Base-by-base conservation (phyloP, 2,888 invertebrate genomes). In the Alloplasta piceator region DNA sequence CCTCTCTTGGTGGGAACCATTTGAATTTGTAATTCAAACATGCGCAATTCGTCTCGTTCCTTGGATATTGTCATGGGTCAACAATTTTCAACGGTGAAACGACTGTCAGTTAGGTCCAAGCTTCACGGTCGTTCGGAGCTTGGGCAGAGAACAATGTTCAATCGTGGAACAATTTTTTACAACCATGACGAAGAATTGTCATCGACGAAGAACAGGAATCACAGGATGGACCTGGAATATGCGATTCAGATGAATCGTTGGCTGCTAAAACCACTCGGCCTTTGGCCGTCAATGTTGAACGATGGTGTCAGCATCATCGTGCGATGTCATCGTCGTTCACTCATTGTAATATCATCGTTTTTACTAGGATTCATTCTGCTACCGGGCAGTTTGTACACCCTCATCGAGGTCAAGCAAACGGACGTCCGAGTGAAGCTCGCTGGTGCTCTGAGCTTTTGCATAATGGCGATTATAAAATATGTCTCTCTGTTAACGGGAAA, bases 221-320 rank as follows among this genome's bases (percentile, higher is more conserved):
- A 41, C 43, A 55, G 63, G 10, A 50, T 64, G 6, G 73, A 83
- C 39, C 41, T 82, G 5, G 84, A 87, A 5, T 88, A 89, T 70
- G 89, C 89, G 9, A 74, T 89, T 0, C 83, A 86, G n/a, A 68
- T 89, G 79, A 90, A 87, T 48, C 88, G 88, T 6, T 89, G 86
- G 84, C 82, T 90, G 5, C 64, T 90, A 0, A 85, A 84, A 9
- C 78, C 88, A 0, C 82, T 90, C n/a, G 90, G 90, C 1, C 81
- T 84, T 38, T 90, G 90, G 90, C 90, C 90, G 88, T 87, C 88
- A 4, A 39, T 26, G 1, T 63, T 64, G 0, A 5, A 9, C 0
- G 5, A 14, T 1, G 46, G 10, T 38, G 55, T 12, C 0, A 10
- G 58, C 6, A 43, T 61, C 2, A 38, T 14, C 26, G 71, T 52